Evolutionary conservation across 2,888 invertebrate species (phyloP).

Genomic region (Drosophila seclusa): DNA sequence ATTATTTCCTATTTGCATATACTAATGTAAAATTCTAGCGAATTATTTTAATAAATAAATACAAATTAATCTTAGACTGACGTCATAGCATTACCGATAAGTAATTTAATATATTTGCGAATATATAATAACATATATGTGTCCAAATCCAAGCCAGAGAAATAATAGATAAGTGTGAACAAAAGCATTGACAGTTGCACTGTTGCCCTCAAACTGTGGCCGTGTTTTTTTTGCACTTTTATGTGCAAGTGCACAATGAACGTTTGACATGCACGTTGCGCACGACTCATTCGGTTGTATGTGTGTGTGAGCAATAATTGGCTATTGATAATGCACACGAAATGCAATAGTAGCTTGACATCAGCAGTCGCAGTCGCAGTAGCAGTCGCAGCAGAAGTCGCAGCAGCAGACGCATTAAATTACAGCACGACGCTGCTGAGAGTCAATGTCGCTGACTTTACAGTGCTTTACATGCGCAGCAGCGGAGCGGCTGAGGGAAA

Average conservation of each 20-base stretch:
- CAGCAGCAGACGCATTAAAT: constrained; percentile 21
- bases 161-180: background rate
- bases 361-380: background rate
- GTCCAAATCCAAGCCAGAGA: background rate
- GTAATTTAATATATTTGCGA: background rate
- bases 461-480: constrained; percentile 17
- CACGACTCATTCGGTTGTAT: constrained; percentile 12
- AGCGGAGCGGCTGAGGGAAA: background rate
- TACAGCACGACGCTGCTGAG: constrained; percentile 37
- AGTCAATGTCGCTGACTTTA: constrained; percentile 50
- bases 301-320: constrained; percentile 28
- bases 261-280: constrained; percentile 10
- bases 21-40: background rate
- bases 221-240: background rate
- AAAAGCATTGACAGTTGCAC: constrained; percentile 8
- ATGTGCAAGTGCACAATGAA: constrained; percentile 45
- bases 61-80: background rate
- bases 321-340: constrained; percentile 41
- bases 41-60: background rate
- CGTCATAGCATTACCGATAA: background rate
- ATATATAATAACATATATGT: background rate
- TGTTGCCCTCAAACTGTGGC: constrained; percentile 27
- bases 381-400: constrained; percentile 3
- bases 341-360: constrained; percentile 22
- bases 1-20: background rate